A percentile compares a stretch with the other conserved stretches of the same genome.
Conservation (phyloP, 1,140 invertebrate species). For the Chlorops oryzae region DNA sequence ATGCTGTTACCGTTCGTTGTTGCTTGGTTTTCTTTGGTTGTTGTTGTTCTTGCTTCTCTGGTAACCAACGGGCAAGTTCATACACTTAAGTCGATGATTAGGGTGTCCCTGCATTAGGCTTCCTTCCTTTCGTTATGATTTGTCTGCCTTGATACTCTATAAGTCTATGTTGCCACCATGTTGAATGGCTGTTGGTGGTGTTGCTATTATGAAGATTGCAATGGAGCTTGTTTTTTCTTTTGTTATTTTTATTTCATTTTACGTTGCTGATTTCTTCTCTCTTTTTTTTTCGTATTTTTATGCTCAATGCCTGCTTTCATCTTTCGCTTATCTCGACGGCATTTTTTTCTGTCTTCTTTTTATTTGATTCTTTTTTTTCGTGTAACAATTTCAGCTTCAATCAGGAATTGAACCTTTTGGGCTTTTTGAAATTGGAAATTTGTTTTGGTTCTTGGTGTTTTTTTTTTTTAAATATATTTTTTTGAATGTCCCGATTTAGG, state of each 20-base stretch:
- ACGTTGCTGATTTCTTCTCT: slow-evolving; percentile 12
- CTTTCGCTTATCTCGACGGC: neutral
- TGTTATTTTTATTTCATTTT: neutral
- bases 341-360: neutral
- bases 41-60: no score
- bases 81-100: no score
- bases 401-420: slow-evolving; percentile 44
- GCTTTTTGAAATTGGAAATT: no score
- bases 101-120: no score
- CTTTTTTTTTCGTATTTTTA: slow-evolving; percentile 15
- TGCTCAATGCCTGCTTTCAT: neutral
- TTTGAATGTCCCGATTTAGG: neutral
- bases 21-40: no score
- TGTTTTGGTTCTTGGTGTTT: neutral
- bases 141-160: neutral
- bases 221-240: neutral
- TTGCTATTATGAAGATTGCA: neutral
- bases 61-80: no score
- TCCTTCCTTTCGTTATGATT: neutral
- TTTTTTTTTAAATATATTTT: no score
- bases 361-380: slow-evolving; percentile 8
- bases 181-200: slow-evolving; percentile 33
- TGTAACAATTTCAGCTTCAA: slow-evolving; percentile 25
- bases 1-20: no score
- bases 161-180: slow-evolving; percentile 1